Conservation (phyloP, 2,888 invertebrate species). For the Tenthredo distinguenda region DNA sequence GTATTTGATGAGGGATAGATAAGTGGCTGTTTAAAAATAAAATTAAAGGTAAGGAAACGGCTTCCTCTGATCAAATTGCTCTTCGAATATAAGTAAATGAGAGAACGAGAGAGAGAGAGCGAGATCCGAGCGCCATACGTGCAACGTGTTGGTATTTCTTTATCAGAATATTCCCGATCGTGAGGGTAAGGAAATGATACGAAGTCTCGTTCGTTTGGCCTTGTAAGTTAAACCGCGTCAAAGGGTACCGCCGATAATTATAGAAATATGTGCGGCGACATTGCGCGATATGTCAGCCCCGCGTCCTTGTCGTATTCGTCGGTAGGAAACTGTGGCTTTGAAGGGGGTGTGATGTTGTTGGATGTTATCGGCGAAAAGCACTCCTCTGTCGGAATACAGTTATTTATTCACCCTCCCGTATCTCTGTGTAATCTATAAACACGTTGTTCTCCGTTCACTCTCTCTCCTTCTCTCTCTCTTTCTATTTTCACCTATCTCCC, state of each 20-base stretch:
- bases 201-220: constrained; percentile 6
- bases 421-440: constrained; percentile 69
- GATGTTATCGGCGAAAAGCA: constrained; percentile 37
- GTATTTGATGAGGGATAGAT: neutral
- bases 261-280: constrained; percentile 74
- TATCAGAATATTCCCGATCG: constrained; percentile 70
- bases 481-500: constrained; percentile 16
- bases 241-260: constrained; percentile 77
- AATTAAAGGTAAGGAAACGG: neutral
- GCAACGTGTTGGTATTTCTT: constrained; percentile 67
- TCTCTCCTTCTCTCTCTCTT: neutral
- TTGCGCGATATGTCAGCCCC: constrained; percentile 51
- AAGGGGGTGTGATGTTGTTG: constrained; percentile 49
- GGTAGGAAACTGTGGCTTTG: constrained; percentile 45
- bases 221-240: constrained; percentile 71
- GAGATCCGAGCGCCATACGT: constrained; percentile 48
- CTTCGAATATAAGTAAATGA: neutral
- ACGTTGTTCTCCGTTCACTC: constrained; percentile 61
- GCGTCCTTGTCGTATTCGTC: constrained; percentile 46
- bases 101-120: neutral
- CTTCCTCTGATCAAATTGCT: constrained; percentile 27
- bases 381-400: constrained; percentile 71
- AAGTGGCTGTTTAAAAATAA: neutral
- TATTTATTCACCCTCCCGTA: constrained; percentile 72
- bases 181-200: constrained; percentile 53